Conservation (phyloP, 2,797 vertebrate genomes). For the Loriculus beryllinus region DNA sequence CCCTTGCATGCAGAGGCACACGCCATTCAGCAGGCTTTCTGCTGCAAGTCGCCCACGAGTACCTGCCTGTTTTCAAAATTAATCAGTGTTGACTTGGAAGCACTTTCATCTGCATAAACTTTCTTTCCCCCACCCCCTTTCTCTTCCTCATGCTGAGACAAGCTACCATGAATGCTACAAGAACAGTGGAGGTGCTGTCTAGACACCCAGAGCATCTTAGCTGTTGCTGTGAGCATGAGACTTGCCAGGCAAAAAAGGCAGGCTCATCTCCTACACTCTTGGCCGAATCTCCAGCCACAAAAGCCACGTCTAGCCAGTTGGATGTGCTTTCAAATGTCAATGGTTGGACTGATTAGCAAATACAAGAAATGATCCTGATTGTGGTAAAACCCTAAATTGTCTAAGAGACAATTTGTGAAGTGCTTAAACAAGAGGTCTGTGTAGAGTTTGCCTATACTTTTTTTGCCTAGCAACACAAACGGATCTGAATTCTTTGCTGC, state of each 20-base stretch:
- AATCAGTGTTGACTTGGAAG: slow-evolving; percentile 40
- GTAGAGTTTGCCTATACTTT: not conserved
- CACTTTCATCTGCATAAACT: not conserved
- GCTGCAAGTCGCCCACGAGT: not conserved
- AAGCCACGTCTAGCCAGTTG: not conserved
- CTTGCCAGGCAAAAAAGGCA: not conserved
- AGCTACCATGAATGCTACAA: not conserved
- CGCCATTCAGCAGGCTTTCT: not conserved
- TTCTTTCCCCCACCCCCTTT: not conserved
- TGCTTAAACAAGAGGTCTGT: not conserved
- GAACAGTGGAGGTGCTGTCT: not conserved
- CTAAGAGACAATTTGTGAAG: not conserved
- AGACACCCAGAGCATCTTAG: slow-evolving; percentile 1
- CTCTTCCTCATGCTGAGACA: slow-evolving; percentile 10
- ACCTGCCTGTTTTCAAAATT: slow-evolving; percentile 40
- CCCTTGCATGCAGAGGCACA: not conserved
- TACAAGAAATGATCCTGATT: not conserved
- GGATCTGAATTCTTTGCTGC: not conserved
- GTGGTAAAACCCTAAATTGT: not conserved
- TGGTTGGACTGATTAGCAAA: not conserved
- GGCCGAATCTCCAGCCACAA: slow-evolving; percentile 2
- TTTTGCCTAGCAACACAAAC: not conserved
- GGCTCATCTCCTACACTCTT: not conserved
- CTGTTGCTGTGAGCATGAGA: not conserved
- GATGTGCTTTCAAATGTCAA: slow-evolving; percentile 36